These are phyloP conservation scores for Epinotia brunnichana DNA, from an alignment of 2,888 invertebrate genomes.

Conservation along the genomic window DNA sequence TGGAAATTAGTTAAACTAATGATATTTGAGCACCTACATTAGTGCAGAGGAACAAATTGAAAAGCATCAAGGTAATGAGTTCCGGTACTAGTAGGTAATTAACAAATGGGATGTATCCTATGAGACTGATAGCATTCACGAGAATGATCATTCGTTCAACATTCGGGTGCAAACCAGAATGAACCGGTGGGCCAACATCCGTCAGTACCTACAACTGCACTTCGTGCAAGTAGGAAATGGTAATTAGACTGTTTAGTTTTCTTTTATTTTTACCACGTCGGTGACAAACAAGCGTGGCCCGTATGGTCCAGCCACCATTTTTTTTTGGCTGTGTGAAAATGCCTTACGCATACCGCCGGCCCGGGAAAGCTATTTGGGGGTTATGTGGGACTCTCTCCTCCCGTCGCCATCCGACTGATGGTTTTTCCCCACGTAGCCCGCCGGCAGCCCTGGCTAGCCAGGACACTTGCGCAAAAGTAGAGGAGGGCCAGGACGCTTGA, in stretches of 20 bases:
- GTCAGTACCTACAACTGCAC: not conserved
- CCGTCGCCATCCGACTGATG: too few species aligned
- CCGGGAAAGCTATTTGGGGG: too few species aligned
- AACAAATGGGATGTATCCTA: conserved; percentile 22
- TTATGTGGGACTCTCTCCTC: too few species aligned
- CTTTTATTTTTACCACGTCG: too few species aligned
- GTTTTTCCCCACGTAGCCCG: too few species aligned
- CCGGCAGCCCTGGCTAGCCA: too few species aligned
- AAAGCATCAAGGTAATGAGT: conserved; percentile 16
- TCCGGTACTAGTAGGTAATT: not conserved
- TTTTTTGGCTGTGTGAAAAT: too few species aligned
- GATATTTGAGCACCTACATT: not conserved
- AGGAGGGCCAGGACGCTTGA: too few species aligned
- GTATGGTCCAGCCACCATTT: too few species aligned
- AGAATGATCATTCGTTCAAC: conserved; percentile 7
- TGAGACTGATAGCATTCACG: conserved; percentile 3
- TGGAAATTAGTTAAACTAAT: conserved; percentile 5
- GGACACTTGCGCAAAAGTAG: too few species aligned
- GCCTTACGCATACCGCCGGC: too few species aligned
- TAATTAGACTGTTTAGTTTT: not conserved
- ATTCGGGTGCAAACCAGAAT: conserved; percentile 27
- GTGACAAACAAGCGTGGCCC: too few species aligned
- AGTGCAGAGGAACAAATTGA: not conserved
- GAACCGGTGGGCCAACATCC: not conserved
- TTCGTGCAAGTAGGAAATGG: conserved; percentile 2